phyloP scores from a whole-genome alignment of 2,797 vertebrate genomes.

The Cyclura pinguis region DNA sequence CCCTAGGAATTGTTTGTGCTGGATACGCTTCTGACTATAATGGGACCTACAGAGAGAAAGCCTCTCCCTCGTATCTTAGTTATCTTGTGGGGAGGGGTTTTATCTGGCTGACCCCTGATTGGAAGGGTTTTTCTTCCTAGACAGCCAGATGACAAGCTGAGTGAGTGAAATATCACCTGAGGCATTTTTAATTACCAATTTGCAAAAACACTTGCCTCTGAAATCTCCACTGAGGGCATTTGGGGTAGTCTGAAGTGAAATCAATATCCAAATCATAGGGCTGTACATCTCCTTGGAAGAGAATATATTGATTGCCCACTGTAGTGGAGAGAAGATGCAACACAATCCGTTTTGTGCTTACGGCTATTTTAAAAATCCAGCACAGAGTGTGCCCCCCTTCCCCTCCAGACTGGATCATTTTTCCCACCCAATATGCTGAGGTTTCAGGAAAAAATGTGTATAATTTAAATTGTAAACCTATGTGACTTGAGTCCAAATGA shows the following conservation, averaged over 20 bases:
- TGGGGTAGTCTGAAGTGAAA: neutral
- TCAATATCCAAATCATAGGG: neutral
- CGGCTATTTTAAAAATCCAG: neutral
- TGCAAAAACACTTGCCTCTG: neutral
- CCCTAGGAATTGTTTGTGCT: too few relatives aligned
- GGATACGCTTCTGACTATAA: too few relatives aligned
- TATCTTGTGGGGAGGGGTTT: too few relatives aligned
- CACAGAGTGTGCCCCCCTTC: too few relatives aligned
- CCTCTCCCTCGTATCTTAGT: too few relatives aligned
- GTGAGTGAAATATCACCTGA: neutral
- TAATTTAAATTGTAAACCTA: too few relatives aligned
- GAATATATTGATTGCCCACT: neutral
- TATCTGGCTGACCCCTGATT: too few relatives aligned
- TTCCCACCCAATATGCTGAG: too few relatives aligned
- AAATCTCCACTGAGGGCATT: neutral
- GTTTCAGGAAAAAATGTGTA: too few relatives aligned
- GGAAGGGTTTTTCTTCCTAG: neutral
- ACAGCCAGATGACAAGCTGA: neutral
- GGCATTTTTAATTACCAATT: neutral
- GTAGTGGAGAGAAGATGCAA: neutral
- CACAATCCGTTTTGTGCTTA: neutral
- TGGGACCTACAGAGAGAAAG: too few relatives aligned
- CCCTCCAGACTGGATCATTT: too few relatives aligned
- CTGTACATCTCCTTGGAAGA: neutral
- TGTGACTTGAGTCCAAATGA: too few relatives aligned